Conservation (phyloP, 2,113 vertebrate species). For the Aleadryas rufinucha region DNA sequence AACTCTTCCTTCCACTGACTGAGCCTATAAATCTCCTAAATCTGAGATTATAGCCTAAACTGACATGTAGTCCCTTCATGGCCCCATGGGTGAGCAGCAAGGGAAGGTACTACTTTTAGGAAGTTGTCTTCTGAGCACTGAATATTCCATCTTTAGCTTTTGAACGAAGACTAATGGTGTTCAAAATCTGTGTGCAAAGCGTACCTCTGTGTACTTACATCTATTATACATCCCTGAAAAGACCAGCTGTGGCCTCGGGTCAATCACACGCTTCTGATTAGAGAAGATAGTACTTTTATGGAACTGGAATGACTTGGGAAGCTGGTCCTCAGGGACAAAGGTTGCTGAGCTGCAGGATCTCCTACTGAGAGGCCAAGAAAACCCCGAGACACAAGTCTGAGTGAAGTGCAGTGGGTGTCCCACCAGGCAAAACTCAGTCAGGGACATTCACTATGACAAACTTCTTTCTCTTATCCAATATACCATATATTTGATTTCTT, state of each 20-base stretch:
- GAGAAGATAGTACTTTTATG: not conserved
- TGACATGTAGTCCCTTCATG: not conserved
- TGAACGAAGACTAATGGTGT: not conserved
- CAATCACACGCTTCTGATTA: not conserved
- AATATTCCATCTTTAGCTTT: not conserved
- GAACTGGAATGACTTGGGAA: not conserved
- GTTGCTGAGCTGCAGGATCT: not conserved
- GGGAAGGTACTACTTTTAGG: not conserved
- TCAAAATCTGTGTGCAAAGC: not conserved
- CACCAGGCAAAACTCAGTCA: not conserved
- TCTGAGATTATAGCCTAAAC: constrained; percentile 1
- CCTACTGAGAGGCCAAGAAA: not conserved
- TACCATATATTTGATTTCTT: not conserved
- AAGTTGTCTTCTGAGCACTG: not conserved
- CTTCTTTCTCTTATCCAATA: not conserved
- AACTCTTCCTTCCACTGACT: constrained; percentile 11
- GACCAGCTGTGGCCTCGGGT: not conserved
- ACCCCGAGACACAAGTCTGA: not conserved
- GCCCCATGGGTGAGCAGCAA: not conserved
- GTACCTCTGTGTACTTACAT: not conserved
- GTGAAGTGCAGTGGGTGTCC: not conserved
- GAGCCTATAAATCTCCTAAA: constrained; percentile 7
- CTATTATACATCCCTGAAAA: not conserved
- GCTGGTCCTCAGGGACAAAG: not conserved
- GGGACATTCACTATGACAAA: not conserved